phyloP scores from a whole-genome alignment of 2,113 vertebrate species.

The Enhydra lutris region DNA sequence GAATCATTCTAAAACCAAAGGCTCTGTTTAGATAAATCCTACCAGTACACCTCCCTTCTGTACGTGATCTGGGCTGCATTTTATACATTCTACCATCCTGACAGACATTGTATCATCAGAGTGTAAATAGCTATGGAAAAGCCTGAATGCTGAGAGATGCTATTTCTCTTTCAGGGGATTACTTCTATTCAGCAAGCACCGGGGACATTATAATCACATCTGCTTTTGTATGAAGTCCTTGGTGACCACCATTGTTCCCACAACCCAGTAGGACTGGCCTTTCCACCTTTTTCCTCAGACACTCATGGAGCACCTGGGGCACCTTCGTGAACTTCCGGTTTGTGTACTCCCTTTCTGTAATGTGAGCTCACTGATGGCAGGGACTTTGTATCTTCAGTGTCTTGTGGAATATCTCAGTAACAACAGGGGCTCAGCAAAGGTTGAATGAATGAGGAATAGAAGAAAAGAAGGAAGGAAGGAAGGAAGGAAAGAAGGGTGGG shows the following conservation, averaged over 20 bases:
- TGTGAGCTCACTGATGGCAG: not conserved
- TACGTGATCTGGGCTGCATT: not conserved
- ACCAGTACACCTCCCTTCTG: not conserved
- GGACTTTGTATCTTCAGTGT: not conserved
- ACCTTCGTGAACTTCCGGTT: not conserved
- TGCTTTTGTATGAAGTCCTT: not conserved
- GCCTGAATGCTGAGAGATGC: conserved; percentile 31
- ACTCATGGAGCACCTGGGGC: not conserved
- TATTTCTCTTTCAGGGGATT: not conserved
- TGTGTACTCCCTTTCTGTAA: not conserved
- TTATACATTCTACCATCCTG: not conserved
- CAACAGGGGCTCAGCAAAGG: not conserved
- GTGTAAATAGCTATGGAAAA: conserved; percentile 1
- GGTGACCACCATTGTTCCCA: not conserved
- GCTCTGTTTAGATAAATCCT: not conserved
- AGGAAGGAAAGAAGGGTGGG: not conserved
- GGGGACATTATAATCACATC: not conserved
- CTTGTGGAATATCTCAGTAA: not conserved
- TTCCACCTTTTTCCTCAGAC: not conserved
- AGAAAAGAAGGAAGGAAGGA: not conserved
- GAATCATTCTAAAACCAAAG: conserved; percentile 38
- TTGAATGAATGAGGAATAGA: not conserved
- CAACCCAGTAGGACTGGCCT: not conserved
- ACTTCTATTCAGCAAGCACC: conserved; percentile 19
- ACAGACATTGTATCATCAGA: not conserved